Evolutionary conservation across 2,888 invertebrate species (phyloP), one percentile per base, ranked within the genome.

Genomic region (Disparrhopalites patrizii): DNA sequence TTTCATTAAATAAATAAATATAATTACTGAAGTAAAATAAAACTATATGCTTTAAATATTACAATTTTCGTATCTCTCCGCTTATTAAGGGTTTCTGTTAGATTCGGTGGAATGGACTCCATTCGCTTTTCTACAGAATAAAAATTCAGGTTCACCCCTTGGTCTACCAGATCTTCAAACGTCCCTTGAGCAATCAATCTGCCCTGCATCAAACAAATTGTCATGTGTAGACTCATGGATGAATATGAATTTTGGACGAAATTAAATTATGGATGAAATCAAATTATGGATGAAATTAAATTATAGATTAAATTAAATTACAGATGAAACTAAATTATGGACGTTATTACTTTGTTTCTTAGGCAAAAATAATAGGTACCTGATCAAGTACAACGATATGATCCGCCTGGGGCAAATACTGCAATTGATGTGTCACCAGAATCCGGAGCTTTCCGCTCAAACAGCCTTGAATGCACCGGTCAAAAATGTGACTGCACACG

Each of bases 371-470:
- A n/a, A n/a, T n/a, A n/a, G n/a, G n/a, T 10, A 36, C 36, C 36
- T 36, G 36, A 36, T 36, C 15, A 7, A 36, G 36, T 15, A 36
- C 36, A 36, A 36, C 60, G n/a, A 74, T 66, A 23, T 73, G 70
- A 54, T 74, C 73, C 8, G 74, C 73, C 40, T 68, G 68, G 7
- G 72, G 68, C 31, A 73, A 62, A 43, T 70, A 73, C 61, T 93
- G 92, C 60, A 91, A 79, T 78, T 93, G 93, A 81, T 93, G 91
- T 0, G 92, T 93, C 3, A 83, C 82, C 36, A 83, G 77, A 47
- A 83, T 78, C 33, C 80, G 73, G 1, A 80, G 78, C 25, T 79
- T 79, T 33, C 79, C 76, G 62, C 77, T 76, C 64, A 83, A 71
- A 58, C 77, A 72, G 5, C 78, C 78, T 27, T 73, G 74, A 51